Conservation (phyloP, 2,113 vertebrate species). For the Nothoprocta perdicaria region DNA sequence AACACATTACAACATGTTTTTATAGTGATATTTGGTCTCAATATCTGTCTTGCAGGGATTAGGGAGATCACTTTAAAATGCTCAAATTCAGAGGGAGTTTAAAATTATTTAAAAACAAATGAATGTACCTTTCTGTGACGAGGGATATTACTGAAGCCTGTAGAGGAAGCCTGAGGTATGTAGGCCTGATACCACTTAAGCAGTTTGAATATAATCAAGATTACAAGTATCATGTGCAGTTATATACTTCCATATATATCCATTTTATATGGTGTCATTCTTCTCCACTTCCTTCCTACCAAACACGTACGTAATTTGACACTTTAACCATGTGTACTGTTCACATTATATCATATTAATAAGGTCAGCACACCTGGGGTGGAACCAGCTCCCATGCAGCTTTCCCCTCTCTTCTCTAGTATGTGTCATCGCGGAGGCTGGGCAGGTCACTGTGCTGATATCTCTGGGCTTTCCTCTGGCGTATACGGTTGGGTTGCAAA, state of each 20-base stretch:
- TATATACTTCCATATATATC: not conserved
- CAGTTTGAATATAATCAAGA: not conserved
- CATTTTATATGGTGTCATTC: not conserved
- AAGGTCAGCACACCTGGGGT: not conserved
- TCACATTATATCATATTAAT: not conserved
- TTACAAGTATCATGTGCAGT: not conserved
- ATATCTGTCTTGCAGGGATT: not conserved
- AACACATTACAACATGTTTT: not conserved
- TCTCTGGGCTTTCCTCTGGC: slow-evolving; percentile 33
- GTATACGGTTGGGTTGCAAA: slow-evolving; percentile 28
- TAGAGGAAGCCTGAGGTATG: not conserved
- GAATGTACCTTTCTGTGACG: not conserved
- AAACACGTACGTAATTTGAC: not conserved
- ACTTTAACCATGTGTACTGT: not conserved
- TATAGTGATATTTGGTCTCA: not conserved
- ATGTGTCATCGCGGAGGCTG: not conserved
- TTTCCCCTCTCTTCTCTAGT: not conserved
- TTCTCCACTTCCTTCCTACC: not conserved
- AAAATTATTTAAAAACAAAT: not conserved
- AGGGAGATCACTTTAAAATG: slow-evolving; percentile 7
- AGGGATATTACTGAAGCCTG: not conserved
- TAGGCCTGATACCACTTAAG: not conserved
- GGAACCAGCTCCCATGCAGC: not conserved
- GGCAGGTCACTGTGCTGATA: not conserved
- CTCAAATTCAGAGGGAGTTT: not conserved